Percentiles rank a stretch among this genome's conserved stretches.
Conservation (phyloP, 2,888 invertebrate species). For the Sesamia inferens region DNA sequence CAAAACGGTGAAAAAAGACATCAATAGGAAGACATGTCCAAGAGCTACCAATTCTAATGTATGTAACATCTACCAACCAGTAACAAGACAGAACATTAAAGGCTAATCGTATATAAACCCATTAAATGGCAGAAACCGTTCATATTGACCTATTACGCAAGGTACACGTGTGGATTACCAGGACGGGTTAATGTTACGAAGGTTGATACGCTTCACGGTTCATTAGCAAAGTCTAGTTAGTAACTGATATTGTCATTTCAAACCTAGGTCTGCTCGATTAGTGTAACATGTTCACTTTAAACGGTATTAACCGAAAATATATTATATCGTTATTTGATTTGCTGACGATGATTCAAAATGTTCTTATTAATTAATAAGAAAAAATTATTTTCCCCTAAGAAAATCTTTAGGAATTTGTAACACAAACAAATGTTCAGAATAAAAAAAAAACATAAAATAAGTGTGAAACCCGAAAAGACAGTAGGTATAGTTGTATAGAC, state of each 20-base stretch:
- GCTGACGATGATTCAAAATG: not conserved
- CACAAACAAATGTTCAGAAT: not conserved
- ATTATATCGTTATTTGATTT: not conserved
- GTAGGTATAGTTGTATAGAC: no score
- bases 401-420: not conserved
- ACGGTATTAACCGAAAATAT: not conserved
- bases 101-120: no score
- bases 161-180: constrained; percentile 47
- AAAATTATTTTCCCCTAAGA: not conserved
- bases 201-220: constrained; percentile 70
- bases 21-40: no score
- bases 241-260: constrained; percentile 32
- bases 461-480: not conserved
- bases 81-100: no score
- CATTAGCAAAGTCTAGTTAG: constrained; percentile 48
- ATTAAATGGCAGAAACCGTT: not conserved
- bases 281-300: not conserved
- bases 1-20: no score
- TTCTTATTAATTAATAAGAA: not conserved
- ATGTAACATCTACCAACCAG: no score
- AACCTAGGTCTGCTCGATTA: constrained; percentile 7
- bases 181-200: constrained; percentile 67
- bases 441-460: not conserved
- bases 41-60: no score
- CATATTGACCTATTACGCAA: constrained; percentile 20